Evolutionary conservation across 2,888 invertebrate genomes (phyloP), one percentile per base, ranked within the genome.

Genomic region (Parelbella ahira): DNA sequence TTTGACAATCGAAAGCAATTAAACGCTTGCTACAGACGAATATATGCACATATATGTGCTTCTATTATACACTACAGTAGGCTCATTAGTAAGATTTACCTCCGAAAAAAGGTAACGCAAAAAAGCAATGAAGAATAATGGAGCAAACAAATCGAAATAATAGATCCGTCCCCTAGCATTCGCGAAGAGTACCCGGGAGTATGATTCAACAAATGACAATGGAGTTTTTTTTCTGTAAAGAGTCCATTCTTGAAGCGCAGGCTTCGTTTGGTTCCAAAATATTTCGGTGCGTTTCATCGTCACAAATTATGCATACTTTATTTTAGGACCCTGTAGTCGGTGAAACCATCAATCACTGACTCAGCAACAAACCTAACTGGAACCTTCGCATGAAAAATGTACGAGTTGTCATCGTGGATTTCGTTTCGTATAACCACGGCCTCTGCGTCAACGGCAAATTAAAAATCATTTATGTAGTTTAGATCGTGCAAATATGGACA

Each of bases 301-400:
- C 50, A 48, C 47, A 49, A 50, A 43, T 47, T 48, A 53, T 52
- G 48, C 28, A 34, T 13, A 15, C 33, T 34, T 36, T 23, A 42
- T 42, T 42, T 41, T 57, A 58, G 56, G 56, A 54, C 47, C 51
- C 53, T 50, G 52, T 56, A 55, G 58, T 65, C 65, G 58, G 53
- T 54, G 59, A 63, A 54, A 50, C 59, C 69, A 78, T 79, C 66
- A 77, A 77, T 79, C 75, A 77, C 65, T 65, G 69, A 67, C 70
- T 65, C 49, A 50, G 54, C 45, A 61, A 61, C 53, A 49, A 60
- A 53, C 49, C 54, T 44, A 59, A 44, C 51, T 61, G 55, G 56
- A 59, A 61, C 65, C 57, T 62, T 59, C 51, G 53, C 56, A 60
- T 68, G 70, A 70, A 68, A 72, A 69, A 60, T 53, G 52, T 57